These are phyloP conservation scores for Conus ventricosus DNA, from an alignment of 1,140 invertebrate species.

Conservation along the genomic window DNA sequence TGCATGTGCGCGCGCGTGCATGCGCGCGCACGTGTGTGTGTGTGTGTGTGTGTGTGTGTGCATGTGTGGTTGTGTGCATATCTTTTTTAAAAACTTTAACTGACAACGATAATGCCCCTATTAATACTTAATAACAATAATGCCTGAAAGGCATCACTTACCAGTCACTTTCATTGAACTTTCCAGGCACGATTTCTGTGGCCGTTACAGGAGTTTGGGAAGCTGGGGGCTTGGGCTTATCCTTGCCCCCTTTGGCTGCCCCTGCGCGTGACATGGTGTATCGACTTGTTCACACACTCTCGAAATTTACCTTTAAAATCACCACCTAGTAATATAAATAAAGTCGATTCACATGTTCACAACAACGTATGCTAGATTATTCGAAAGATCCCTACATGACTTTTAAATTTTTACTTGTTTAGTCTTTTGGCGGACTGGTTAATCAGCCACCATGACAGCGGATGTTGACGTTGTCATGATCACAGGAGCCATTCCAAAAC, in stretches of 20 bases:
- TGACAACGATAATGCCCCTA: no score
- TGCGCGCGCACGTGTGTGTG: no score
- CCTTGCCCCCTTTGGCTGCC: slow-evolving; percentile 67
- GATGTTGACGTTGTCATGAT: slow-evolving; percentile 47
- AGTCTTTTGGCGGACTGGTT: neutral
- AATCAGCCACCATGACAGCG: slow-evolving; percentile 41
- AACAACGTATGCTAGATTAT: neutral
- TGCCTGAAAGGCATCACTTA: slow-evolving; percentile 41
- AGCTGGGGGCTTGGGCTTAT: slow-evolving; percentile 59
- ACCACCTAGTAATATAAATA: neutral
- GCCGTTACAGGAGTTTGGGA: slow-evolving; percentile 66
- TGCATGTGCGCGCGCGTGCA: no score
- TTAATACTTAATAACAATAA: no score
- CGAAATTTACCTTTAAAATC: neutral
- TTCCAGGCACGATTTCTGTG: slow-evolving; percentile 74
- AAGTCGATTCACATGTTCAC: neutral
- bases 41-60: no score
- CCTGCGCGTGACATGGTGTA: slow-evolving; percentile 67
- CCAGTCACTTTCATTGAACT: slow-evolving; percentile 74
- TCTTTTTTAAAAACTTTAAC: no score
- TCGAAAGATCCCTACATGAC: neutral
- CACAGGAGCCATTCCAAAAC: neutral
- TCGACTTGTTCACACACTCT: neutral
- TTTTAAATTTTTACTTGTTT: neutral
- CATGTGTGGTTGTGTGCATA: no score